A percentile compares a stretch with the other conserved stretches of the same genome.
phyloP scores from a whole-genome alignment of 2,113 vertebrate genomes.

The Athene cunicularia region DNA sequence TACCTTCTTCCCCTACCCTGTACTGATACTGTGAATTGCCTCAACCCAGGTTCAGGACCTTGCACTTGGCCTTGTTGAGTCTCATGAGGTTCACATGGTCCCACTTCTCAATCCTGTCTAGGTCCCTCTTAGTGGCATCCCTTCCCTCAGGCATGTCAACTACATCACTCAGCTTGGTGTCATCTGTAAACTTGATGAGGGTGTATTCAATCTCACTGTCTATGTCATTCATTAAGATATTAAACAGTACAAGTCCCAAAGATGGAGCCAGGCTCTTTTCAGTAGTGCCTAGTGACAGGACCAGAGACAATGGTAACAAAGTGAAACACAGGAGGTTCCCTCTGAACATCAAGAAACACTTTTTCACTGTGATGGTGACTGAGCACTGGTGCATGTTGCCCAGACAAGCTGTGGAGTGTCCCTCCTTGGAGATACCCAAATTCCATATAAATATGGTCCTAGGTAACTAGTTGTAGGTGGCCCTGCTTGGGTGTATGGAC shows the following conservation, averaged over 20 bases:
- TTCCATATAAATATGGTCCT: background rate
- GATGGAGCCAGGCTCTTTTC: background rate
- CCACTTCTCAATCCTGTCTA: background rate
- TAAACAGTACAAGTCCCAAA: background rate
- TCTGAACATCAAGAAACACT: background rate
- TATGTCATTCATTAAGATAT: background rate
- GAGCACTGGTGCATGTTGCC: background rate
- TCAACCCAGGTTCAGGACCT: background rate
- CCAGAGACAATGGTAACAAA: background rate
- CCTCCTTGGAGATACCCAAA: background rate
- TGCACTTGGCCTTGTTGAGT: background rate
- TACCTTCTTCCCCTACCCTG: background rate
- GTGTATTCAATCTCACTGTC: background rate
- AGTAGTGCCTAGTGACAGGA: background rate
- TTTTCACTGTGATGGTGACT: background rate
- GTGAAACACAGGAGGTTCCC: background rate
- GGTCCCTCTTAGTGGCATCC: background rate
- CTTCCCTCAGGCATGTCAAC: background rate
- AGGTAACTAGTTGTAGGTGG: background rate
- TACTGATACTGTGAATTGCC: accelerated
- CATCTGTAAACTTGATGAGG: background rate
- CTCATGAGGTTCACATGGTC: background rate
- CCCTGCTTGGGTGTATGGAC: background rate
- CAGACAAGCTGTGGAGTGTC: background rate
- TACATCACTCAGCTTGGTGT: background rate